phyloP scores from a whole-genome alignment of 2,888 invertebrate species.

The Eristalinus aeneus region DNA sequence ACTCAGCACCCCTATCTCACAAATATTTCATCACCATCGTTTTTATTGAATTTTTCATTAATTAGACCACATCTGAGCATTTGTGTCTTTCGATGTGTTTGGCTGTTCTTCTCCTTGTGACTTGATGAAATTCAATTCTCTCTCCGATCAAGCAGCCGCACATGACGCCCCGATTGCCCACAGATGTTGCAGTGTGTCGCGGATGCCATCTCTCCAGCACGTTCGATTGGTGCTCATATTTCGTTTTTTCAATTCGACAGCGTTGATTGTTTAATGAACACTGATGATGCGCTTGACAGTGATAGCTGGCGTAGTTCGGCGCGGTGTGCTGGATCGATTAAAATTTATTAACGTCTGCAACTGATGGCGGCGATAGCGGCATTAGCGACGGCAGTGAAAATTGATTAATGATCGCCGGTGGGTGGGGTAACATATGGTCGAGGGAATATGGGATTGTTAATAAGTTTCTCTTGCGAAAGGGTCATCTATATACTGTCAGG shows the following conservation, averaged over 20 bases:
- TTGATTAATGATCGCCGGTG: constrained; percentile 52
- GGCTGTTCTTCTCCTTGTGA: background rate
- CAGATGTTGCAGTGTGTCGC: constrained; percentile 3
- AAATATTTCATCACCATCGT: background rate
- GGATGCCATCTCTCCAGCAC: background rate
- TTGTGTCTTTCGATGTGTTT: background rate
- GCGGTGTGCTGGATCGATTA: constrained; percentile 30
- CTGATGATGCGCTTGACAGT: constrained; percentile 42
- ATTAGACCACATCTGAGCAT: background rate
- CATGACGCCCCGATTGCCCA: background rate
- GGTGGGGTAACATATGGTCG: background rate
- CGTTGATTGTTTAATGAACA: constrained; percentile 61
- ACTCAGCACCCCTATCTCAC: background rate
- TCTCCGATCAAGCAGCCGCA: background rate
- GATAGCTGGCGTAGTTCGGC: constrained; percentile 24
- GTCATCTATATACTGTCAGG: background rate
- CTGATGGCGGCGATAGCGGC: background rate
- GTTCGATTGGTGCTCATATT: constrained; percentile 23
- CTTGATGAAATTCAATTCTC: constrained; percentile 8
- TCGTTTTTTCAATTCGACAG: constrained; percentile 33
- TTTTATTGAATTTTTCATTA: constrained; percentile 14
- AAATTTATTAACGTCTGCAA: constrained; percentile 46
- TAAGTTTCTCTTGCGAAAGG: background rate
- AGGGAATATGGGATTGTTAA: background rate
- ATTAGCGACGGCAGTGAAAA: constrained; percentile 12